Conservation (phyloP, 2,797 vertebrate species). For the Onychomys leucogaster region DNA sequence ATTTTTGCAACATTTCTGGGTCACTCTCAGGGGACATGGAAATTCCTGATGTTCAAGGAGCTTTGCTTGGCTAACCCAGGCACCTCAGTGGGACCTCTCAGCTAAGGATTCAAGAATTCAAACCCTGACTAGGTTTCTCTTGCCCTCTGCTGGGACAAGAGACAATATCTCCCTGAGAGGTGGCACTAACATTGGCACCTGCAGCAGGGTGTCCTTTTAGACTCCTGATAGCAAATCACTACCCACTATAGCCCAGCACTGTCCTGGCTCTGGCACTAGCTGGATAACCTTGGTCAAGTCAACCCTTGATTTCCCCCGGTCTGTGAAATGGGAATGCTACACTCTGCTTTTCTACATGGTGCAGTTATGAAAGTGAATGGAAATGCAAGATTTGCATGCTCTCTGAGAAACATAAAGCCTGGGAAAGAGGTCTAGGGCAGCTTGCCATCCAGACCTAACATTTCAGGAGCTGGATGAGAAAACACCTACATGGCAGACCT, state of each 20-base stretch:
- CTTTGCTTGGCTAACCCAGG: neutral
- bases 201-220: neutral
- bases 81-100: neutral
- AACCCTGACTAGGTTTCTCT: neutral
- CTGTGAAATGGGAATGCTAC: neutral
- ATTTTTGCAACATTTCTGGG: neutral
- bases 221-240: neutral
- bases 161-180: neutral
- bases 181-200: neutral
- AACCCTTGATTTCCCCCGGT: neutral
- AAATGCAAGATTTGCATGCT: neutral
- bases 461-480: neutral
- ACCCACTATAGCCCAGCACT: neutral
- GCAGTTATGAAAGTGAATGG: neutral
- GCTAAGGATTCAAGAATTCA: neutral
- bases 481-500: neutral
- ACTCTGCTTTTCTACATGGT: neutral
- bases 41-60: neutral
- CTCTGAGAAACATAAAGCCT: neutral
- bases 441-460: neutral
- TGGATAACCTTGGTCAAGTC: neutral
- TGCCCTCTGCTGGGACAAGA: neutral
- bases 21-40: neutral
- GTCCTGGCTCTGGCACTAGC: neutral
- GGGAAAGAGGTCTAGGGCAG: neutral